A percentile compares a stretch with the other conserved stretches of the same genome.
Conservation (phyloP, 2,888 invertebrate genomes). For the Diarsia mendica region DNA sequence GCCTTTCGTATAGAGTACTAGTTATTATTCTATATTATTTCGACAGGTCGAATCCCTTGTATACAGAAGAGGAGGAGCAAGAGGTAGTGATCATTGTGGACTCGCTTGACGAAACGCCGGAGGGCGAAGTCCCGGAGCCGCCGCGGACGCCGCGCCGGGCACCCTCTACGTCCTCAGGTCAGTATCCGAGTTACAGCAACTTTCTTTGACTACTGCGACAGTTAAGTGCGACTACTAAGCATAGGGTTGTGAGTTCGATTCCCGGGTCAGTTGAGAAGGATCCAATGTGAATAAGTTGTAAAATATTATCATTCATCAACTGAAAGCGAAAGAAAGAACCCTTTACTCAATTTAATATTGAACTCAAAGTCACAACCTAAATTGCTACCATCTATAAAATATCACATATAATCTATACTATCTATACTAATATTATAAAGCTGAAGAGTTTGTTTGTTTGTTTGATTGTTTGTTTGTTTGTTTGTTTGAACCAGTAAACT, state of each 20-base stretch:
- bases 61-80: constrained; percentile 87
- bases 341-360: background rate
- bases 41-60: constrained; percentile 86
- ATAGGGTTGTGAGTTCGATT: background rate
- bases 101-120: constrained; percentile 79
- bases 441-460: too few species aligned
- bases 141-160: constrained; percentile 81
- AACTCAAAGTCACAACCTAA: background rate
- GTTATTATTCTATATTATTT: background rate
- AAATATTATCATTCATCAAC: too few species aligned
- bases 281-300: too few species aligned
- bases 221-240: background rate
- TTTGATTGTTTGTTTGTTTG: too few species aligned
- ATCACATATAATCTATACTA: too few species aligned
- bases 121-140: constrained; percentile 72
- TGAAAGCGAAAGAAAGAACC: too few species aligned
- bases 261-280: background rate
- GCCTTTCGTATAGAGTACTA: too few species aligned
- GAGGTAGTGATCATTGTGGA: constrained; percentile 89
- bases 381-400: background rate
- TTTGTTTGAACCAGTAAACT: too few species aligned
- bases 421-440: too few species aligned
- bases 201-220: background rate
- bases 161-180: constrained; percentile 87
- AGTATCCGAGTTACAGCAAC: background rate